phyloP scores from a whole-genome alignment of 1,140 invertebrate species.

The Conopomorpha cramerella region DNA sequence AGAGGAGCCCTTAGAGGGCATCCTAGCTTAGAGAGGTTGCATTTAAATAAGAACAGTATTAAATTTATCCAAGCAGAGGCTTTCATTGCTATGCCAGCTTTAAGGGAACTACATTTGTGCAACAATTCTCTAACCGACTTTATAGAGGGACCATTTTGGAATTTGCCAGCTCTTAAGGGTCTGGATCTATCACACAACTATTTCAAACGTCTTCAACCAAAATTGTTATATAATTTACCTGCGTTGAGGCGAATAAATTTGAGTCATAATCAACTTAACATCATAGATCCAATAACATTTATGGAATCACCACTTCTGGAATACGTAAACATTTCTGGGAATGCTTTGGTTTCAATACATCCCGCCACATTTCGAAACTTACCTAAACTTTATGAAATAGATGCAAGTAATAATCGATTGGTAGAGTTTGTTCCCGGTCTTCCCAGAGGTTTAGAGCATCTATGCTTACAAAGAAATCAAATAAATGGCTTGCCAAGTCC shows the following conservation, averaged over 20 bases:
- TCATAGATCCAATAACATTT: conserved; percentile 76
- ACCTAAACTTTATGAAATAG: conserved; percentile 75
- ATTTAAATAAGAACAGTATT: conserved; percentile 79
- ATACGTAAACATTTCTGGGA: conserved; percentile 77
- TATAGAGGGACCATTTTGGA: conserved; percentile 74
- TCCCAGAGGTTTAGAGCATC: conserved; percentile 75
- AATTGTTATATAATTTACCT: conserved; percentile 74
- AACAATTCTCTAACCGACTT: conserved; percentile 77
- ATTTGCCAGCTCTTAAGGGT: conserved; percentile 79
- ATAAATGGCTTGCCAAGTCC: conserved; percentile 67
- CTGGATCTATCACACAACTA: conserved; percentile 81
- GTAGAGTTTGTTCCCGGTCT: conserved; percentile 72
- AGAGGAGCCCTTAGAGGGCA: conserved; percentile 77
- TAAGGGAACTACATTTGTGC: conserved; percentile 76
- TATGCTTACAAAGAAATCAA: conserved; percentile 76
- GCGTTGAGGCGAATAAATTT: conserved; percentile 77
- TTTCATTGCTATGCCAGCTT: conserved; percentile 78
- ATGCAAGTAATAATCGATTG: conserved; percentile 77
- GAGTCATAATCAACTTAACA: conserved; percentile 73
- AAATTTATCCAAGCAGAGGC: conserved; percentile 74
- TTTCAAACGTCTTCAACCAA: conserved; percentile 71
- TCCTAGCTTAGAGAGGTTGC: conserved; percentile 75
- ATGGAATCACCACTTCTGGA: conserved; percentile 72
- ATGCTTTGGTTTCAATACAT: conserved; percentile 69
- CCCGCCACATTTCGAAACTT: conserved; percentile 76